Conservation (phyloP, 2,888 invertebrate species). For the Acanthosoma haemorrhoidale region DNA sequence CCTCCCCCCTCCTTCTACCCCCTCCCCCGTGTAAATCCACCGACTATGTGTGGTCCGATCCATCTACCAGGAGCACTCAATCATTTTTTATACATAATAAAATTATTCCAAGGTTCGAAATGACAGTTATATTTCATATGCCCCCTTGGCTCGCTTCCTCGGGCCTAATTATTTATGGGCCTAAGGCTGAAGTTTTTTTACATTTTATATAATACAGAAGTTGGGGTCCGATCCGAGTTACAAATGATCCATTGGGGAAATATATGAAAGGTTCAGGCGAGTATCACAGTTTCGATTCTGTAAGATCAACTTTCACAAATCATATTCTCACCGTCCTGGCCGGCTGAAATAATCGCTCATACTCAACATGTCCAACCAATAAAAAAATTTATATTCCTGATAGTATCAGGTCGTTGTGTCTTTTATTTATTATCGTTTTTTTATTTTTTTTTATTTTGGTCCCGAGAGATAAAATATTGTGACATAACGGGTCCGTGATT, state of each 20-base stretch:
- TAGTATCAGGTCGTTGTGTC: not conserved
- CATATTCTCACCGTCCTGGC: not conserved
- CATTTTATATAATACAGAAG: slow-evolving; percentile 24
- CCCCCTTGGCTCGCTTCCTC: slow-evolving; percentile 13
- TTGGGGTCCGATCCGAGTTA: not conserved
- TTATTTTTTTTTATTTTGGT: too few species aligned
- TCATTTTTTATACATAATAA: slow-evolving; percentile 39
- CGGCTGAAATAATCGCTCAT: not conserved
- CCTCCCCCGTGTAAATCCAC: slow-evolving; percentile 36
- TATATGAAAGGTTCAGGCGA: slow-evolving; percentile 19
- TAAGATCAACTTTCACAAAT: slow-evolving; percentile 17
- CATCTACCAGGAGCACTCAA: slow-evolving; percentile 35
- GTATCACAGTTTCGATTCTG: slow-evolving; percentile 6
- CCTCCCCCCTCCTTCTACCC: too few species aligned
- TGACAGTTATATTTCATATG: slow-evolving; percentile 38
- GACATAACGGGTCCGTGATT: not conserved
- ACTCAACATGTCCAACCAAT: not conserved
- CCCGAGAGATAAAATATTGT: slow-evolving; percentile 1
- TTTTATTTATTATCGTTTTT: not conserved
- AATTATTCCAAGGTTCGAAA: slow-evolving; percentile 36
- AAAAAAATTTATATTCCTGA: not conserved
- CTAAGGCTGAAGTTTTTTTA: slow-evolving; percentile 1
- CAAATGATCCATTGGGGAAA: slow-evolving; percentile 15
- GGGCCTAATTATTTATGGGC: slow-evolving; percentile 20
- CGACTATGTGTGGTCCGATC: slow-evolving; percentile 39